A percentile compares a stretch with the other conserved stretches of the same genome.
Conservation (phyloP, 2,888 invertebrate species). For the Campoletis raptor region DNA sequence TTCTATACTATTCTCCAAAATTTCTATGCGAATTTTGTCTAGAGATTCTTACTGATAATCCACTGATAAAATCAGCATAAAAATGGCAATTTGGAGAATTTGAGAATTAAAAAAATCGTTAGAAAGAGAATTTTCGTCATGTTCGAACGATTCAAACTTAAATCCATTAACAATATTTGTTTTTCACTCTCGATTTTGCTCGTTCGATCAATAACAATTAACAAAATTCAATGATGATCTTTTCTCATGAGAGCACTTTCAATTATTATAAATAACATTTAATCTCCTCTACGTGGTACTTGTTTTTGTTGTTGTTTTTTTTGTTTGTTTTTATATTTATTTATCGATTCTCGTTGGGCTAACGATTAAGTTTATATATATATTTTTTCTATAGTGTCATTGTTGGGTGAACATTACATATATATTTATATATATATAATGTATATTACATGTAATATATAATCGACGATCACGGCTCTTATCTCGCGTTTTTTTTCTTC, state of each 20-base stretch:
- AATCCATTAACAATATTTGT: conserved; percentile 1
- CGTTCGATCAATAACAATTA: conserved; percentile 66
- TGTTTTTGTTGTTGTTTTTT: conserved; percentile 2
- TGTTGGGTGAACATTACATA: conserved; percentile 56
- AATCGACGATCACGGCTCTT: conserved; percentile 36
- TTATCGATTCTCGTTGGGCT: conserved; percentile 56
- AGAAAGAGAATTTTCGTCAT: not conserved
- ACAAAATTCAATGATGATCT: conserved; percentile 63
- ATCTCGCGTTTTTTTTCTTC: conserved; percentile 21
- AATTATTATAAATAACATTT: conserved; percentile 53
- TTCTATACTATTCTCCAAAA: not conserved
- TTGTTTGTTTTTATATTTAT: not conserved
- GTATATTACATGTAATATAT: conserved; percentile 49
- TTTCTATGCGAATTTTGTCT: not conserved
- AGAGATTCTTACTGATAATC: not conserved
- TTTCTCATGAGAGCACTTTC: conserved; percentile 58
- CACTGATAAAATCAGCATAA: not conserved
- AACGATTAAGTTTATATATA: conserved; percentile 54
- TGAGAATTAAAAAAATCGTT: not conserved
- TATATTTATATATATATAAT: conserved; percentile 47
- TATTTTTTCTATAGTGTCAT: conserved; percentile 47
- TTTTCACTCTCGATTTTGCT: conserved; percentile 47
- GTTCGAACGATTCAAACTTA: not conserved
- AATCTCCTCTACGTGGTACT: conserved; percentile 58
- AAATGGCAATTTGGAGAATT: not conserved